Evolutionary conservation across 2,888 invertebrate species (phyloP).

Genomic region (Rhimphoctona megacephalus): DNA sequence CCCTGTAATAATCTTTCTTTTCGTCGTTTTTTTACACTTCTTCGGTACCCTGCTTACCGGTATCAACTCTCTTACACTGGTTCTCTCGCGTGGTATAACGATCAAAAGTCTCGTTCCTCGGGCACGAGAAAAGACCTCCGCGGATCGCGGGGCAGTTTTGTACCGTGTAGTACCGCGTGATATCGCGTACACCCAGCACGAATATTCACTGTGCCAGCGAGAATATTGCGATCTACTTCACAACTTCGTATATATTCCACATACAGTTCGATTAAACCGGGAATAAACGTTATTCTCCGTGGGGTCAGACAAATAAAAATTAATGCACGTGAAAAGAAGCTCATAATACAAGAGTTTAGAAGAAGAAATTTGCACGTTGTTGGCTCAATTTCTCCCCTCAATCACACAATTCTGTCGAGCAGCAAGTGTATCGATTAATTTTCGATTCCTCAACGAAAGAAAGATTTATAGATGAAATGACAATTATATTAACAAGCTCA

Average conservation of each 20-base stretch:
- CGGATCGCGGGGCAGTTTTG: conserved; percentile 12
- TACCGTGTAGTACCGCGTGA: conserved; percentile 28
- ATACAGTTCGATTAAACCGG: conserved; percentile 7
- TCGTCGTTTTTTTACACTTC: conserved; percentile 53
- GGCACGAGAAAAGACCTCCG: neutral
- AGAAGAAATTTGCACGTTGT: neutral
- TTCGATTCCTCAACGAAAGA: neutral
- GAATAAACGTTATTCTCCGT: conserved; percentile 14
- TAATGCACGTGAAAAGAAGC: neutral
- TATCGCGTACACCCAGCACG: conserved; percentile 31
- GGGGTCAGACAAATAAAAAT: conserved; percentile 2
- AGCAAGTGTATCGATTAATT: neutral
- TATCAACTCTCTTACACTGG: conserved; percentile 20
- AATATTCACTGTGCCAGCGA: conserved; percentile 17
- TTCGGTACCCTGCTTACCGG: neutral
- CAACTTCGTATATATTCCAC: conserved; percentile 4
- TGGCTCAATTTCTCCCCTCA: neutral
- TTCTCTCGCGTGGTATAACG: conserved; percentile 43
- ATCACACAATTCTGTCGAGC: neutral
- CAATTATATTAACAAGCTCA: neutral
- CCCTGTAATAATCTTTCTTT: conserved; percentile 52
- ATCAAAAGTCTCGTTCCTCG: conserved; percentile 56
- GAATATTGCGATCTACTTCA: neutral
- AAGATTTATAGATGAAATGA: neutral
- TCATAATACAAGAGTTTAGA: neutral